Conservation (phyloP, 2,888 invertebrate genomes). For the Chironomus riparius region DNA sequence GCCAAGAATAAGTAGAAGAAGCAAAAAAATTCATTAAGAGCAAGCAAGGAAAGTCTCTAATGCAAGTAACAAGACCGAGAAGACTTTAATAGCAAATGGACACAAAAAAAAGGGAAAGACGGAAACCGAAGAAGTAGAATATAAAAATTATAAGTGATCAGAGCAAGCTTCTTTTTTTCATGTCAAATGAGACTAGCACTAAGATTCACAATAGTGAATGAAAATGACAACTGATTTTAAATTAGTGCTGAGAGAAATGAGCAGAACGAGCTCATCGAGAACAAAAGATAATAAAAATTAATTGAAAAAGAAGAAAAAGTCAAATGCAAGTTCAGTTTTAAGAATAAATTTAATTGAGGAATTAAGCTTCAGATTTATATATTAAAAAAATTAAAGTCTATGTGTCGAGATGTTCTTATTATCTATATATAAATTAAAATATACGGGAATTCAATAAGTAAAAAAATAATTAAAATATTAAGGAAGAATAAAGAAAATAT, state of each 20-base stretch:
- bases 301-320: not conserved
- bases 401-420: not conserved
- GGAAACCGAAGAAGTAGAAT: too few relatives aligned
- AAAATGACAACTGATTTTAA: conserved; percentile 7
- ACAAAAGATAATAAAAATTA: not conserved
- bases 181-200: not conserved
- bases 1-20: not conserved
- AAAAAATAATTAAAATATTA: not conserved
- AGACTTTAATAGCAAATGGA: not conserved
- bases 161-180: not conserved
- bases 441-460: too few relatives aligned
- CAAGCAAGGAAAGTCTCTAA: not conserved
- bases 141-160: not conserved
- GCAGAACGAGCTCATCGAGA: too few relatives aligned
- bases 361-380: not conserved
- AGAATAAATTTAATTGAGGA: not conserved
- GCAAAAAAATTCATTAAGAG: conserved; percentile 5
- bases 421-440: not conserved
- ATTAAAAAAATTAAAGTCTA: not conserved
- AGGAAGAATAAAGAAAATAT: not conserved
- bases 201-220: not conserved
- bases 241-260: not conserved
- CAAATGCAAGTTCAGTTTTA: not conserved
- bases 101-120: not conserved
- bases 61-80: not conserved